phyloP scores from a whole-genome alignment of 2,797 vertebrate species.

The Gymnocypris eckloni region DNA sequence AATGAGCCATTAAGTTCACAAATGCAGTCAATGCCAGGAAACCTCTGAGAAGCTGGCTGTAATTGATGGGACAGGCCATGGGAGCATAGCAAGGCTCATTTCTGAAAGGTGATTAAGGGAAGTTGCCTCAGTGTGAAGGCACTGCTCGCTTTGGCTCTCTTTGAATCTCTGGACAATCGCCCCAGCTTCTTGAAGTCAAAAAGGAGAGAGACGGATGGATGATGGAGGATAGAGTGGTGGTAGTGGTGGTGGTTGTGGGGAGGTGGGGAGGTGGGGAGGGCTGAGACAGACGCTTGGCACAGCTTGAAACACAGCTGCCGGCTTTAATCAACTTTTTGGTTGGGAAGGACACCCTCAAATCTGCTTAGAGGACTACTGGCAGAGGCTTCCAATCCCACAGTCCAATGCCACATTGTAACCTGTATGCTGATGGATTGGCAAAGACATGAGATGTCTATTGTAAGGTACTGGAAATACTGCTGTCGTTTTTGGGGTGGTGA shows the following conservation, averaged over 20 bases:
- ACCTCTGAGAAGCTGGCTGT: constrained; percentile 62
- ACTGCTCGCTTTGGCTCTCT: constrained; percentile 39
- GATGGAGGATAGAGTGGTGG: constrained; percentile 38
- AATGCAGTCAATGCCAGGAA: constrained; percentile 62
- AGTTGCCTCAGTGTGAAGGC: constrained; percentile 64
- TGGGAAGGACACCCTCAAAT: constrained; percentile 80
- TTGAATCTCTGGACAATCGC: constrained; percentile 64
- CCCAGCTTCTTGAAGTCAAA: constrained; percentile 70
- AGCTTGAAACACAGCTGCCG: constrained; percentile 81
- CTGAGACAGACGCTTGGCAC: constrained; percentile 71
- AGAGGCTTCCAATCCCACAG: constrained; percentile 70
- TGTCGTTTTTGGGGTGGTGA: constrained; percentile 66
- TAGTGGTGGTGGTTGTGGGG: too few species aligned
- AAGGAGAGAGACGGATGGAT: constrained; percentile 38
- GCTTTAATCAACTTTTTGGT: constrained; percentile 83
- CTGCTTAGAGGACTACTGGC: constrained; percentile 79
- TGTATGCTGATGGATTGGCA: constrained; percentile 71
- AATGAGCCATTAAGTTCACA: constrained; percentile 71
- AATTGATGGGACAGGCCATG: constrained; percentile 63
- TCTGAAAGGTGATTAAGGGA: constrained; percentile 69
- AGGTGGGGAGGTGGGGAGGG: not conserved
- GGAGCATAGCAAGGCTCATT: constrained; percentile 59
- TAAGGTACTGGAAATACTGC: constrained; percentile 69
- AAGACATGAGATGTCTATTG: constrained; percentile 65
- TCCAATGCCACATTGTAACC: constrained; percentile 79